phyloP scores from a whole-genome alignment of 2,113 vertebrate genomes.

The Rhineura floridana region DNA sequence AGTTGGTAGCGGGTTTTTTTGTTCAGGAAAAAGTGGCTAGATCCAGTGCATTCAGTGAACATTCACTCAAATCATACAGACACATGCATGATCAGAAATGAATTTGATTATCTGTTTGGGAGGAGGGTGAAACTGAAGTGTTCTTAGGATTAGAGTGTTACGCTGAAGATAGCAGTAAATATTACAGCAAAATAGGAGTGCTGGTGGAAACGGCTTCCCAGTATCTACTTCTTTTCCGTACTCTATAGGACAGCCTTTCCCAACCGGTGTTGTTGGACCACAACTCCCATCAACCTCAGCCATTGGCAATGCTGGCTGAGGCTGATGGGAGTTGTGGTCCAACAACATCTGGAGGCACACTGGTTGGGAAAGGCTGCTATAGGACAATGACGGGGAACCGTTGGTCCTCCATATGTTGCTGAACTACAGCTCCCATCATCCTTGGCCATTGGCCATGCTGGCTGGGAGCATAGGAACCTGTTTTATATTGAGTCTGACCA shows the following conservation, averaged over 20 bases:
- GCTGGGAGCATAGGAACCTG: too few relatives aligned
- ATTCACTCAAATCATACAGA: constrained; percentile 39
- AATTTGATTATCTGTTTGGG: neutral
- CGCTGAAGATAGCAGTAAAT: neutral
- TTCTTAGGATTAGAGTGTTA: neutral
- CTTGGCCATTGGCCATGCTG: too few relatives aligned
- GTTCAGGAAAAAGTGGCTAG: constrained; percentile 32
- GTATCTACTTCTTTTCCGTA: neutral
- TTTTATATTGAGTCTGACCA: too few relatives aligned
- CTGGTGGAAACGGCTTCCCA: too few relatives aligned
- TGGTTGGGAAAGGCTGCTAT: too few relatives aligned
- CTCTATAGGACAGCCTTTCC: neutral
- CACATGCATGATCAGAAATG: neutral
- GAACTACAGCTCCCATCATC: neutral
- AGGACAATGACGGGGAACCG: too few relatives aligned
- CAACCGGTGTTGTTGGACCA: neutral
- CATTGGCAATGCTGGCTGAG: too few relatives aligned
- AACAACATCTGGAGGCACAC: too few relatives aligned
- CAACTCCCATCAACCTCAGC: neutral
- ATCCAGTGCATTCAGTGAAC: constrained; percentile 41
- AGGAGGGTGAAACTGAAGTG: neutral
- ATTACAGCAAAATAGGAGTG: neutral
- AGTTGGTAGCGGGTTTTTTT: constrained; percentile 1
- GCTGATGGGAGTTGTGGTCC: too few relatives aligned
- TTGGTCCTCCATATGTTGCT: too few relatives aligned